Conservation (phyloP, 2,888 invertebrate genomes). For the Drosophila stalkeri region DNA sequence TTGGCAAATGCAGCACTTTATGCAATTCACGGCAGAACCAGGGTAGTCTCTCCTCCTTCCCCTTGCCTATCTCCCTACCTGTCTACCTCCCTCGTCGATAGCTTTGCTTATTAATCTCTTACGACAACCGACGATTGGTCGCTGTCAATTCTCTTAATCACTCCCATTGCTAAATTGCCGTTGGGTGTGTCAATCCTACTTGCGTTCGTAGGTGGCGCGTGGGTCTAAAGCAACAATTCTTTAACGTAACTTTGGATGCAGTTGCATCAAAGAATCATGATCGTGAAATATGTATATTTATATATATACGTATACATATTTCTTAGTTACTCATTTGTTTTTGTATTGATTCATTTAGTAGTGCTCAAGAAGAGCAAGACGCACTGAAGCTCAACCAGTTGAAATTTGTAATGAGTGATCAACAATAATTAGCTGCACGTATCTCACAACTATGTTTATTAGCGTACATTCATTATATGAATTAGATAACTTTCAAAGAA, state of each 20-base stretch:
- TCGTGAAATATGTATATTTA: background rate
- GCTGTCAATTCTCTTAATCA: slow-evolving; percentile 27
- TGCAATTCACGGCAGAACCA: slow-evolving; percentile 51
- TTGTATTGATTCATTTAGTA: slow-evolving; percentile 3
- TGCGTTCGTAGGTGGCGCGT: slow-evolving; percentile 36
- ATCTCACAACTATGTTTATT: slow-evolving; percentile 15
- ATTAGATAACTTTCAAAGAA: background rate
- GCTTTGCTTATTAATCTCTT: background rate
- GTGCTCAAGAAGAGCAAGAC: slow-evolving; percentile 19
- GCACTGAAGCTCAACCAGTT: slow-evolving; percentile 27
- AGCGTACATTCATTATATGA: background rate
- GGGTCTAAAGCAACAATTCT: slow-evolving; percentile 1
- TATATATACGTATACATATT: background rate
- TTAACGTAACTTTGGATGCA: slow-evolving; percentile 4
- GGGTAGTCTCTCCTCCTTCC: slow-evolving; percentile 14
- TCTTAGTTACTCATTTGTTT: slow-evolving; percentile 27
- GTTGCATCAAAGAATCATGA: slow-evolving; percentile 44
- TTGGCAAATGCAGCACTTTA: slow-evolving; percentile 62
- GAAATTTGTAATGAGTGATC: slow-evolving; percentile 44
- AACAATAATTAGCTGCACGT: slow-evolving; percentile 16
- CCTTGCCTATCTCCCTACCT: background rate
- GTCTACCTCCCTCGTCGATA: background rate
- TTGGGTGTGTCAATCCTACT: slow-evolving; percentile 50
- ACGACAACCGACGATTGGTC: slow-evolving; percentile 37
- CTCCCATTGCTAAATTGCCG: slow-evolving; percentile 49